phyloP scores from a whole-genome alignment of 30 jellyfish, hydroid and myxozoan genomes.

The Pelagia noctiluca region DNA sequence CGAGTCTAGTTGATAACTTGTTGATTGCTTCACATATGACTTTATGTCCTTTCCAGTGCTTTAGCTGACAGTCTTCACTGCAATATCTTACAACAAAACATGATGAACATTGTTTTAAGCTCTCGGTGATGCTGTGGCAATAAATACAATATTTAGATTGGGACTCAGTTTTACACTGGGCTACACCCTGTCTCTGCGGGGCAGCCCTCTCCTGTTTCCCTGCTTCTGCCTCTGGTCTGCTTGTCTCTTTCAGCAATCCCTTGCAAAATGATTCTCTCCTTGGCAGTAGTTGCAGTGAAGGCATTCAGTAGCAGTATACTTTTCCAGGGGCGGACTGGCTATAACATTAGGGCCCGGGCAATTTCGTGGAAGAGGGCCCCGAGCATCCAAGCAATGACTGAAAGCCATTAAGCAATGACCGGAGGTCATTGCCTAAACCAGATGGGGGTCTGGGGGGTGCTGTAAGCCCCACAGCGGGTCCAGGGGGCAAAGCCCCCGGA shows the following conservation, averaged over 20 bases:
- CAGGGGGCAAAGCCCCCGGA: too few species aligned
- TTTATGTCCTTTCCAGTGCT: slow-evolving; percentile 51
- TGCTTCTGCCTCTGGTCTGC: slow-evolving; percentile 32
- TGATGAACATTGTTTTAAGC: slow-evolving; percentile 45
- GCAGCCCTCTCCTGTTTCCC: slow-evolving; percentile 30
- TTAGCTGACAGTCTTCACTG: slow-evolving; percentile 53
- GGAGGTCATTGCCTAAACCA: too few species aligned
- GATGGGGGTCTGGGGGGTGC: too few species aligned
- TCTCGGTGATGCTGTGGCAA: slow-evolving; percentile 12
- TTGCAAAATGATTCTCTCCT: slow-evolving; percentile 17
- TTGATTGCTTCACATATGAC: slow-evolving; percentile 15
- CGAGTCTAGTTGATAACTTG: slow-evolving; percentile 6
- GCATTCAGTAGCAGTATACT: slow-evolving; percentile 19
- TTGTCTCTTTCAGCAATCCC: slow-evolving; percentile 13
- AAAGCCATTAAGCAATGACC: too few species aligned
- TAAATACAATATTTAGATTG: not conserved
- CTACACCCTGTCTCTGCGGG: slow-evolving; percentile 31
- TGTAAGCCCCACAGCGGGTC: too few species aligned
- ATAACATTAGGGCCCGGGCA: too few species aligned
- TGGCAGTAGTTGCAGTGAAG: slow-evolving; percentile 16
- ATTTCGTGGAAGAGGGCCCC: too few species aligned
- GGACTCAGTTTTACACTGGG: slow-evolving; percentile 9
- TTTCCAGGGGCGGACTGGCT: too few species aligned
- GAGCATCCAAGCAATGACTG: too few species aligned
- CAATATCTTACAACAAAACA: slow-evolving; percentile 38